phyloP scores from a whole-genome alignment of 2,797 vertebrate genomes.

The Muscicapa striata region DNA sequence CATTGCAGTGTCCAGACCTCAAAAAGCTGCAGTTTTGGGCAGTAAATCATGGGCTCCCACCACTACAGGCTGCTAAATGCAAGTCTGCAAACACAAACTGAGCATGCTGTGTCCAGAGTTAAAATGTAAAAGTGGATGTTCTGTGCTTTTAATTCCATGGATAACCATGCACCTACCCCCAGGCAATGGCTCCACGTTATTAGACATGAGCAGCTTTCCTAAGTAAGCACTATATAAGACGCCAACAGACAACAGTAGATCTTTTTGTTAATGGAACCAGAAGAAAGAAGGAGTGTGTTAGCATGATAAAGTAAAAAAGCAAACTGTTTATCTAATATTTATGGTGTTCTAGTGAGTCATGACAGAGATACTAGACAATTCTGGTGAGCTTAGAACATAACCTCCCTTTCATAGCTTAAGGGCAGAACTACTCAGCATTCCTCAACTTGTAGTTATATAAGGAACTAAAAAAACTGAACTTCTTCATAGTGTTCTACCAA shows the following conservation, averaged over 20 bases:
- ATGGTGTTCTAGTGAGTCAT: neutral
- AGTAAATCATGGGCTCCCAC: neutral
- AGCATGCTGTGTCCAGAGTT: neutral
- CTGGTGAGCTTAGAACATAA: neutral
- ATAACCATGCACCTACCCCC: accelerated
- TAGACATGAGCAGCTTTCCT: neutral
- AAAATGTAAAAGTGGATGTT: neutral
- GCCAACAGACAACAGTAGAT: neutral
- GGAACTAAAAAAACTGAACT: accelerated
- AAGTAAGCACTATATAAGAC: neutral
- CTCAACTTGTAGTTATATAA: neutral
- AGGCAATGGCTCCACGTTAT: neutral
- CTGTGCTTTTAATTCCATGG: neutral
- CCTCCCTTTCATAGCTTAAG: neutral
- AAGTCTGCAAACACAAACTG: neutral
- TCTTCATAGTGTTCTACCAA: neutral
- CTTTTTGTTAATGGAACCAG: neutral
- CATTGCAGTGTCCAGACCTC: accelerated
- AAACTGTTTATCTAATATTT: neutral
- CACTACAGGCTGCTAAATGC: neutral
- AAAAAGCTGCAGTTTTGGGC: neutral
- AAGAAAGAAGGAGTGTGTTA: neutral
- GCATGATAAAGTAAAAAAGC: neutral
- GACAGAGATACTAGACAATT: neutral
- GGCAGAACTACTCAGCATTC: neutral